Percentiles rank a stretch among this genome's conserved stretches.
Conservation (phyloP, 2,888 invertebrate genomes). For the Operophtera brumata region DNA sequence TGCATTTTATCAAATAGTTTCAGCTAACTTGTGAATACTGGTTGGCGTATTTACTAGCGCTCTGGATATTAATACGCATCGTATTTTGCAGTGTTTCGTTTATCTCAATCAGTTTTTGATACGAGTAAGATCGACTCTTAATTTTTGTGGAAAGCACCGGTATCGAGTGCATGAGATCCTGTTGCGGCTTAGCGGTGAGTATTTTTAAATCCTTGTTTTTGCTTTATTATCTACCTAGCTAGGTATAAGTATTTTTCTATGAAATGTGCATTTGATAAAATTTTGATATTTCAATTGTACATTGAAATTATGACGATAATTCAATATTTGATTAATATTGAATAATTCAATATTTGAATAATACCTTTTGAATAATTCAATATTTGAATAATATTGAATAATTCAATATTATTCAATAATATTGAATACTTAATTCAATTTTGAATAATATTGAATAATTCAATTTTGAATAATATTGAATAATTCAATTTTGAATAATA, state of each 20-base stretch:
- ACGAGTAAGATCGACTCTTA: constrained; percentile 53
- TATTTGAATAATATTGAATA: too few species aligned
- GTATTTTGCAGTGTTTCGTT: constrained; percentile 40
- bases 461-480: too few species aligned
- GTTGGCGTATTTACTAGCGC: constrained; percentile 34
- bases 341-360: too few species aligned
- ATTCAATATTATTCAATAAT: too few species aligned
- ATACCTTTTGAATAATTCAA: too few species aligned
- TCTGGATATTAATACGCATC: constrained; percentile 18
- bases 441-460: too few species aligned
- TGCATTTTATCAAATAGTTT: constrained; percentile 41
- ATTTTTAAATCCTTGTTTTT: constrained; percentile 42
- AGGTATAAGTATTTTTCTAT: not conserved
- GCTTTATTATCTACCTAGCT: too few species aligned
- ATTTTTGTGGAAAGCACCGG: constrained; percentile 70
- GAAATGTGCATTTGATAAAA: not conserved
- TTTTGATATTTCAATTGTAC: too few species aligned
- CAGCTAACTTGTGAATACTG: constrained; percentile 40
- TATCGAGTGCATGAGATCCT: constrained; percentile 68
- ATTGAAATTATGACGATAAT: too few species aligned
- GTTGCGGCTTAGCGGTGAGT: constrained; percentile 75
- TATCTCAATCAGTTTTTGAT: constrained; percentile 44
- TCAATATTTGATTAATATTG: too few species aligned
- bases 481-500: too few species aligned
- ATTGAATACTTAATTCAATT: too few species aligned